Evolutionary conservation across 1,140 invertebrate species (phyloP).

Genomic region (Lordiphosa stackelbergi): DNA sequence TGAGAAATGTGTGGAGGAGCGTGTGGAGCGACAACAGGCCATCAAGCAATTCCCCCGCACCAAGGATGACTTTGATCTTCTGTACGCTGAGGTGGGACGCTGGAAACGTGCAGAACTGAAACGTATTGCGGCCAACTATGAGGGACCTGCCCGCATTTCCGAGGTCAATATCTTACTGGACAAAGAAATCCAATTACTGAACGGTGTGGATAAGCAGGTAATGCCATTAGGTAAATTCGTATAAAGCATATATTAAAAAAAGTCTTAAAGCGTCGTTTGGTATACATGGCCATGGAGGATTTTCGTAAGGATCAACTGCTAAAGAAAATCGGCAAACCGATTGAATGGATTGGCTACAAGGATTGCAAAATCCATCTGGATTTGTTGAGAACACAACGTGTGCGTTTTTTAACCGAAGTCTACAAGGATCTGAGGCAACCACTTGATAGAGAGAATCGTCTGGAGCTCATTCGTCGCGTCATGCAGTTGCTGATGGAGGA

Average conservation of each 20-base stretch:
- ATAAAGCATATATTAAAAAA: too few species aligned
- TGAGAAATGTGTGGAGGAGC: conserved; percentile 51
- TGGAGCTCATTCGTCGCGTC: conserved; percentile 53
- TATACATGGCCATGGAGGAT: conserved; percentile 72
- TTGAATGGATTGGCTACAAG: conserved; percentile 79
- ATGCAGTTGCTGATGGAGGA: conserved; percentile 55
- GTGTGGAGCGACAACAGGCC: conserved; percentile 75
- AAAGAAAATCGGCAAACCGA: conserved; percentile 79
- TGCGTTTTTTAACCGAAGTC: conserved; percentile 78
- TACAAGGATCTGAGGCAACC: conserved; percentile 77
- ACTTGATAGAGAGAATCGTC: conserved; percentile 37
- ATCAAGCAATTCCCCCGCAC: conserved; percentile 79
- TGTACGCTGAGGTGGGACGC: conserved; percentile 79
- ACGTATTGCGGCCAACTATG: conserved; percentile 77
- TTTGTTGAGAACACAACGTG: conserved; percentile 80
- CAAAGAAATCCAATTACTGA: conserved; percentile 81
- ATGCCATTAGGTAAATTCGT: too few species aligned
- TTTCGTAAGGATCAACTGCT: conserved; percentile 77
- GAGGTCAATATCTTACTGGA: conserved; percentile 80
- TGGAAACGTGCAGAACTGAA: conserved; percentile 80
- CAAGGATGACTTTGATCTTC: conserved; percentile 80
- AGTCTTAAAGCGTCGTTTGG: conserved; percentile 24
- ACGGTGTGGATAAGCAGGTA: conserved; percentile 78
- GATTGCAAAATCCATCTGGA: conserved; percentile 79
- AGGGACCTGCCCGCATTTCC: conserved; percentile 78